phyloP scores from a whole-genome alignment of 2,797 vertebrate genomes.

The Salarias fasciatus region DNA sequence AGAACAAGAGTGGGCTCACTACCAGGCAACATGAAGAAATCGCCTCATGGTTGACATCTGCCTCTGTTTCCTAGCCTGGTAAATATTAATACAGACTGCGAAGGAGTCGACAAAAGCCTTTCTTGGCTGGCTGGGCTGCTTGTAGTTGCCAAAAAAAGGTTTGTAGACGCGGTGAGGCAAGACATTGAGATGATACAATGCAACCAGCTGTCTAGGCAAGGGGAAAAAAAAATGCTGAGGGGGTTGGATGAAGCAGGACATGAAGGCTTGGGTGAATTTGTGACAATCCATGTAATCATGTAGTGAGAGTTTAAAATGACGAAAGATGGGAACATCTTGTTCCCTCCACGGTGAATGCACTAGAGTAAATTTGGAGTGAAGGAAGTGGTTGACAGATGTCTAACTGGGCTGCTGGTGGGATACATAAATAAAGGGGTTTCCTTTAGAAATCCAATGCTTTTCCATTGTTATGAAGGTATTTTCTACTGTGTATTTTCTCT shows the following conservation, averaged over 20 bases:
- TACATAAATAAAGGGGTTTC: slow-evolving; percentile 21
- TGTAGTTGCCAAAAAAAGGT: slow-evolving; percentile 69
- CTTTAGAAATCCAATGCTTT: slow-evolving; percentile 13
- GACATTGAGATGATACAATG: slow-evolving; percentile 60
- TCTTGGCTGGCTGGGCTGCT: slow-evolving; percentile 65
- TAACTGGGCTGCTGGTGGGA: slow-evolving; percentile 15
- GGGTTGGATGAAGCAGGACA: slow-evolving; percentile 38
- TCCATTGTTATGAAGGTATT: slow-evolving; percentile 8
- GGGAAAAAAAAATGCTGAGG: slow-evolving; percentile 37
- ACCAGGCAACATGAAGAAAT: slow-evolving; percentile 45
- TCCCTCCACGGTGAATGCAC: slow-evolving; percentile 15
- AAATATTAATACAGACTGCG: slow-evolving; percentile 76
- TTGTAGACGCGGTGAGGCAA: slow-evolving; percentile 56
- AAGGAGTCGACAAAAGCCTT: slow-evolving; percentile 68
- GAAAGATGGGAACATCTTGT: slow-evolving; percentile 46
- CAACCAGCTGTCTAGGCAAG: slow-evolving; percentile 53
- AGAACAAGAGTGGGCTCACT: slow-evolving; percentile 57
- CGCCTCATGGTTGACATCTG: slow-evolving; percentile 68
- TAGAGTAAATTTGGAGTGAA: slow-evolving; percentile 38
- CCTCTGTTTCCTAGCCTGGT: slow-evolving; percentile 61
- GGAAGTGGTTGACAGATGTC: slow-evolving; percentile 22
- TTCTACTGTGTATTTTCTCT: too few relatives aligned
- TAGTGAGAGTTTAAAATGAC: slow-evolving; percentile 44
- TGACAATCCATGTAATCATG: slow-evolving; percentile 48
- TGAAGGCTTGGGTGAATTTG: slow-evolving; percentile 44